Percentiles rank a stretch among this genome's conserved stretches.
phyloP scores from a whole-genome alignment of 2,888 invertebrate genomes.

The Cyclophora punctaria region DNA sequence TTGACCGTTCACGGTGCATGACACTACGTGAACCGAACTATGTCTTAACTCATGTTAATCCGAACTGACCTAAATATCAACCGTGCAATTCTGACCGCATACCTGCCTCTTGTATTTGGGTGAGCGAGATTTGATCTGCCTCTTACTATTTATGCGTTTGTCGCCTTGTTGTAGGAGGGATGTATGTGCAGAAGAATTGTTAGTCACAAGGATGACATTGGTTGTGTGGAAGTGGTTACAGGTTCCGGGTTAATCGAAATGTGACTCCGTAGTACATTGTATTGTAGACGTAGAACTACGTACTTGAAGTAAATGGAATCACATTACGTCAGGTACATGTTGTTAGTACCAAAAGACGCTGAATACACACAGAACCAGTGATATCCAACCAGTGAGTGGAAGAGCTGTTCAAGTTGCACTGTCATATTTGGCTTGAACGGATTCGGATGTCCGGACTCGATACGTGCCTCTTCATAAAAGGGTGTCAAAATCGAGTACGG shows the following conservation, averaged over 20 bases:
- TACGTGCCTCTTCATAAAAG: conserved; percentile 1
- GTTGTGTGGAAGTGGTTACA: conserved; percentile 47
- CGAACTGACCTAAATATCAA: conserved; percentile 46
- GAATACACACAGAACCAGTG: conserved; percentile 47
- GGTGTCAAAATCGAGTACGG: conserved; percentile 14
- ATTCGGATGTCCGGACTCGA: conserved; percentile 34
- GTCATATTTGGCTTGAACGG: conserved; percentile 53
- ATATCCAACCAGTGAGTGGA: conserved; percentile 50
- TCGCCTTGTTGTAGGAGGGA: conserved; percentile 14
- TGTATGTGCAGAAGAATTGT: conserved; percentile 59
- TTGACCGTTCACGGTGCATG: conserved; percentile 44
- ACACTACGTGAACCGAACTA: conserved; percentile 23
- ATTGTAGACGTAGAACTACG: too few relatives aligned
- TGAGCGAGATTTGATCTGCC: conserved; percentile 36
- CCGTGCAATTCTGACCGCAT: conserved; percentile 48
- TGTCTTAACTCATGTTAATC: conserved; percentile 52
- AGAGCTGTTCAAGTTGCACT: conserved; percentile 47
- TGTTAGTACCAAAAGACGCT: conserved; percentile 43
- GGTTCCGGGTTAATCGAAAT: conserved; percentile 28
- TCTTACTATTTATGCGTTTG: conserved; percentile 7
- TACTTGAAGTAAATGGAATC: conserved; percentile 18
- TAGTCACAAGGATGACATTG: conserved; percentile 68
- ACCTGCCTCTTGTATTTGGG: conserved; percentile 34
- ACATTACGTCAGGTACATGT: conserved; percentile 26
- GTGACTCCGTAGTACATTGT: conserved; percentile 22